Evolutionary conservation across 2,888 invertebrate species (phyloP).

Genomic region (Morpho achilles): DNA sequence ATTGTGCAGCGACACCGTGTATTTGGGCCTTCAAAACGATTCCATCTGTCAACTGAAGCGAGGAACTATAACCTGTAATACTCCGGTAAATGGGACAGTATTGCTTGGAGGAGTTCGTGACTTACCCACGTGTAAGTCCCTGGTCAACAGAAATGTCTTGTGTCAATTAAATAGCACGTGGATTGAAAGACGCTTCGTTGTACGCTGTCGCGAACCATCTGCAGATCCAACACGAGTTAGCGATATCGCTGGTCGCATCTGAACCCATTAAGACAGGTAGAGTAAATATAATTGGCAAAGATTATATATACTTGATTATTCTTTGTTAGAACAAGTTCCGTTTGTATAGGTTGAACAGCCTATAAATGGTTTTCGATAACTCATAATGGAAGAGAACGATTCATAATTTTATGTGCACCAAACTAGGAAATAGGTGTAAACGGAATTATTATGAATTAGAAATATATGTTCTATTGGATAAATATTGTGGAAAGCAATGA

Average conservation of each 20-base stretch:
- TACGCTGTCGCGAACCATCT: slow-evolving; percentile 20
- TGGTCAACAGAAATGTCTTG: slow-evolving; percentile 19
- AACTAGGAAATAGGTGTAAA: no score
- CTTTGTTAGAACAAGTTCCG: slow-evolving; percentile 9
- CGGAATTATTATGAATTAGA: no score
- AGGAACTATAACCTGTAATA: slow-evolving; percentile 14
- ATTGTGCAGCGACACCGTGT: slow-evolving; percentile 35
- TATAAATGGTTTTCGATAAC: slow-evolving; percentile 7
- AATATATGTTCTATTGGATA: no score
- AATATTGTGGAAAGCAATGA: no score
- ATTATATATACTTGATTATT: slow-evolving; percentile 10
- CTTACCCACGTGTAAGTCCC: slow-evolving; percentile 3
- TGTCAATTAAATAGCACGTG: slow-evolving; percentile 26
- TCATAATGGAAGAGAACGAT: slow-evolving; percentile 6
- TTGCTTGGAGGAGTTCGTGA: slow-evolving; percentile 11
- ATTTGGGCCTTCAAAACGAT: slow-evolving; percentile 19
- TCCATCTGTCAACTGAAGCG: slow-evolving; percentile 10
- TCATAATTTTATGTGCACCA: slow-evolving; percentile 1
- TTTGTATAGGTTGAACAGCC: slow-evolving; percentile 8
- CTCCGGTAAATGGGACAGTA: slow-evolving; percentile 7
- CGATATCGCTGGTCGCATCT: slow-evolving; percentile 18
- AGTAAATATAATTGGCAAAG: slow-evolving; percentile 25
- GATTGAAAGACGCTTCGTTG: slow-evolving; percentile 17
- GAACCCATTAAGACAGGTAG: slow-evolving; percentile 15
- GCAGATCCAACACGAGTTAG: slow-evolving; percentile 23